These are phyloP conservation scores for Erpornis zantholeuca DNA, from an alignment of 2,113 vertebrate genomes.

Conservation along the genomic window DNA sequence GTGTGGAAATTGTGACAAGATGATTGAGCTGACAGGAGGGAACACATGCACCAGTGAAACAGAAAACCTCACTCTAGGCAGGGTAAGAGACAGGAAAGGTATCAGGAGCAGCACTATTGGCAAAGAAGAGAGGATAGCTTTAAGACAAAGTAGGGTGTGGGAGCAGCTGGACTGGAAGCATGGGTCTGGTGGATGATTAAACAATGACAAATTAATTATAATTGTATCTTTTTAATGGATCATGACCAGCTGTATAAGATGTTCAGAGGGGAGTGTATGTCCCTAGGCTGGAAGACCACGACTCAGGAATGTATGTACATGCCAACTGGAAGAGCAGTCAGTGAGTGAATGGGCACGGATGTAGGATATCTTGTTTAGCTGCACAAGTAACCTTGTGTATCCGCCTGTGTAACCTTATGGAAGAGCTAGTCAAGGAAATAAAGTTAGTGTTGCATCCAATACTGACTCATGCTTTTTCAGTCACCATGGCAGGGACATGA, in stretches of 20 bases:
- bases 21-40: not conserved
- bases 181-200: not conserved
- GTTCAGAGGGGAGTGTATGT: not conserved
- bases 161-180: not conserved
- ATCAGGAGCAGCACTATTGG: not conserved
- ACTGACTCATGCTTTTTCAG: not conserved
- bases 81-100: not conserved
- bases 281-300: not conserved
- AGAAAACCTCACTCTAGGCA: not conserved
- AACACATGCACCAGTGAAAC: not conserved
- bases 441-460: not conserved
- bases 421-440: not conserved
- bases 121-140: not conserved
- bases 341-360: accelerated
- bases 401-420: not conserved
- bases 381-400: too few species aligned
- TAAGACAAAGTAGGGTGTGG: not conserved
- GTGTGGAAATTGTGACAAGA: not conserved
- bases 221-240: not conserved
- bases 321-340: accelerated
- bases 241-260: not conserved
- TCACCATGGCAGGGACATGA: not conserved
- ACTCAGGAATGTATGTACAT: not conserved
- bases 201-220: not conserved
- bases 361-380: not conserved